A percentile compares a stretch with the other conserved stretches of the same genome.
Conservation (phyloP, 30 jellyfish, hydroid and myxozoan species). For the Nemopilema nomurai region DNA sequence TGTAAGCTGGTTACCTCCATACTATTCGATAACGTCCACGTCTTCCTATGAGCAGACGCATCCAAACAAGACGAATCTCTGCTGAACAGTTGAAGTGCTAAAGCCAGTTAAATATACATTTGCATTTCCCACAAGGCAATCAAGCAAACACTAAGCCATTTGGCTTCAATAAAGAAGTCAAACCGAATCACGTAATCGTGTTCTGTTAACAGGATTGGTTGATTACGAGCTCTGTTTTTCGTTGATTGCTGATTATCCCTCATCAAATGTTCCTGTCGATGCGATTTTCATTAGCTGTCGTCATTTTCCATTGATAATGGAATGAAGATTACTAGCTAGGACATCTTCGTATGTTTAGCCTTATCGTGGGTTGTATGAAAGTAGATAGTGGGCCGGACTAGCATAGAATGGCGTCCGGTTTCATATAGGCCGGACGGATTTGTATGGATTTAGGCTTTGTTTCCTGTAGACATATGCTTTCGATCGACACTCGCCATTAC, state of each 20-base stretch:
- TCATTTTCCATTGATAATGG: background rate
- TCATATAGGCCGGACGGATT: too few species aligned
- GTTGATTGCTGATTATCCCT: background rate
- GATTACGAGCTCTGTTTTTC: background rate
- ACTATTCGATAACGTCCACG: background rate
- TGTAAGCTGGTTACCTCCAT: background rate
- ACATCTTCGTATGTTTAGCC: background rate
- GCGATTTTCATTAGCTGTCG: background rate
- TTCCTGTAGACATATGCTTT: too few species aligned
- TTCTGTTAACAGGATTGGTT: background rate
- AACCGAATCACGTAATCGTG: background rate
- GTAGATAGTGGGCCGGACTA: too few species aligned
- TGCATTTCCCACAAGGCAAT: background rate
- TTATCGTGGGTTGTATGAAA: too few species aligned
- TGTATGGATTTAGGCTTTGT: too few species aligned
- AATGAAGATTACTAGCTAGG: background rate
- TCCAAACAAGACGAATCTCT: background rate
- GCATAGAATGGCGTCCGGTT: too few species aligned
- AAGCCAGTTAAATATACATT: background rate
- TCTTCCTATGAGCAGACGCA: too few species aligned
- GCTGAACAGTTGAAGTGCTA: background rate
- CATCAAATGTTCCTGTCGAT: background rate
- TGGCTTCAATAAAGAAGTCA: background rate
- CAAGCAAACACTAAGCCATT: background rate
- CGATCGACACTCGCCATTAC: too few species aligned